Base-by-base conservation (phyloP, 1,140 invertebrate species). In the Aricia agestis region DNA sequence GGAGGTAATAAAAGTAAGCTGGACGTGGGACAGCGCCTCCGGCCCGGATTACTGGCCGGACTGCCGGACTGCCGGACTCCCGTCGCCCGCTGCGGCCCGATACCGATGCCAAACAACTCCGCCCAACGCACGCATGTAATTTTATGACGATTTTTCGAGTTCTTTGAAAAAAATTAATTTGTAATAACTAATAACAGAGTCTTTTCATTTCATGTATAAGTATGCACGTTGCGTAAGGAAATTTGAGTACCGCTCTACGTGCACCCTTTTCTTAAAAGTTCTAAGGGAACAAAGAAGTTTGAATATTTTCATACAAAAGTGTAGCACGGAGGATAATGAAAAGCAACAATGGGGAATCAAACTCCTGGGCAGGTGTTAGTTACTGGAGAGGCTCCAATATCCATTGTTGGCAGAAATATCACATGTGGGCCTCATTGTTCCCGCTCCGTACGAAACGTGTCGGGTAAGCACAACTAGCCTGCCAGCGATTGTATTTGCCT, bases 1-100 rank as follows among this genome's bases (percentile, higher is more conserved):
- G 87, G 86, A 83, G 87, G 89, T 90, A 90, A 91, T 91, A 91
- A 90, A 91, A 91, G 89, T 91, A 90, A 91, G 86, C 86, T 87
- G 84, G 83, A 90, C 87, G 89, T 91, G 89, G 86, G 86, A 89
- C 86, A 89, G 82, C 86, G 86, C 89, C 87, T 85, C 82, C 76
- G 76, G 81, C 72, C 72, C 77, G 89, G 89, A 91, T 91, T 90
- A 91, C 84, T 76, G 78, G 79, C 82, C 36, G 36, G 36, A 52
- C 9, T 52, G 79, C 82, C 36, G 36, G 36, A 52, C 9, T 52
- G 45, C 45, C 45, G 11, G 45, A 11, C 13, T 11, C 45, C 84
- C 85, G 84, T 86, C 81, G 83, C 78, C 87, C 86, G 85, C 85
- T 87, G 83, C 86, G 82, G 78, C 78, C 79, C 77, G 78, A 89